Conservation (phyloP, 1,140 invertebrate species). For the Listronotus bonariensis region DNA sequence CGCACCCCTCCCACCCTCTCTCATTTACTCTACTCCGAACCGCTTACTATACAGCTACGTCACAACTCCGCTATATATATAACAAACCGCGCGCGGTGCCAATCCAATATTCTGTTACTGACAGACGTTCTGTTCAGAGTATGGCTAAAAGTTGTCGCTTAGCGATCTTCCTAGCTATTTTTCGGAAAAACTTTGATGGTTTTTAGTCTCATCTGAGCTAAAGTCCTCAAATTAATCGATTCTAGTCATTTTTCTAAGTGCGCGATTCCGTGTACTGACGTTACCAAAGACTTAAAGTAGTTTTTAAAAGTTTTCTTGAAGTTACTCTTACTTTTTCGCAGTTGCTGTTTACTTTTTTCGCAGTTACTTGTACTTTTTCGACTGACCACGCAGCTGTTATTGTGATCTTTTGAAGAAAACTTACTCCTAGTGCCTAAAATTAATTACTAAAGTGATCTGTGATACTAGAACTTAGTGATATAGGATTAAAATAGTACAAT, state of each 20-base stretch:
- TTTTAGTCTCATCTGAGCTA: constrained; percentile 8
- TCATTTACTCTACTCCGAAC: neutral
- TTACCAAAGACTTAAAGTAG: constrained; percentile 26
- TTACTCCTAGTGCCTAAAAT: constrained; percentile 15
- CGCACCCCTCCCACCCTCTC: constrained; percentile 1
- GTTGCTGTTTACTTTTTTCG: too few species aligned
- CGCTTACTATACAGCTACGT: constrained; percentile 12
- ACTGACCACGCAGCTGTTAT: too few species aligned
- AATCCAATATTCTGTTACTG: constrained; percentile 10
- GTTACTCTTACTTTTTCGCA: too few species aligned
- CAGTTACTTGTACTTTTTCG: too few species aligned
- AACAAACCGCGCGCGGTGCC: neutral
- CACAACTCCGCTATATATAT: constrained; percentile 10
- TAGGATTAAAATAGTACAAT: neutral
- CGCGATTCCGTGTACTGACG: constrained; percentile 7
- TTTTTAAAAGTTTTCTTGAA: neutral
- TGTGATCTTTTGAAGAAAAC: neutral
- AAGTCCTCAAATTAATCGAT: constrained; percentile 9
- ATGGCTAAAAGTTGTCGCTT: constrained; percentile 28
- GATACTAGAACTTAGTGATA: constrained; percentile 15
- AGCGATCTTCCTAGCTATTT: constrained; percentile 23
- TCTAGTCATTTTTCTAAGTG: constrained; percentile 29
- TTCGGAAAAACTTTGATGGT: constrained; percentile 22
- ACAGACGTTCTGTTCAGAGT: constrained; percentile 16
- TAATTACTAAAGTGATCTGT: constrained; percentile 24